phyloP scores from a whole-genome alignment of 2,888 invertebrate species.

The Agonopterix alstromeriana region DNA sequence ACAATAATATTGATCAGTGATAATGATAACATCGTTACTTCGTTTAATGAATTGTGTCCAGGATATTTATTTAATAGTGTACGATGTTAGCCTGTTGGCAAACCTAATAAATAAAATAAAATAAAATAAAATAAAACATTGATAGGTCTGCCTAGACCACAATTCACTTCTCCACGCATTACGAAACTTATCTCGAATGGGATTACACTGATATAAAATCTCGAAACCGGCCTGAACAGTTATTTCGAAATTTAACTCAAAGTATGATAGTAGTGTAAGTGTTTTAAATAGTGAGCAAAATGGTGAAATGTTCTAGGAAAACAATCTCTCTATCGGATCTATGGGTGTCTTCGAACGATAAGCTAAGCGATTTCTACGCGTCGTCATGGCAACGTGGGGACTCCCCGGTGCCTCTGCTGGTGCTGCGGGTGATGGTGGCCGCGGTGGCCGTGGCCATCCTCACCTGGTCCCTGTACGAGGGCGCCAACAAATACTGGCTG shows the following conservation, averaged over 20 bases:
- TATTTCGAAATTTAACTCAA: no score
- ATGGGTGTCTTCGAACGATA: conserved; percentile 56
- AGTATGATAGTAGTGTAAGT: neutral
- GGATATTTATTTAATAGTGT: no score
- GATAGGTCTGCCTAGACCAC: neutral
- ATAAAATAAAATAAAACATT: no score
- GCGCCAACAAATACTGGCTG: conserved; percentile 38
- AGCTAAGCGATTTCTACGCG: conserved; percentile 54
- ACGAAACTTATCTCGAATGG: neutral
- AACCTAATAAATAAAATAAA: no score
- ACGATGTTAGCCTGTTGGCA: no score
- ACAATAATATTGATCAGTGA: neutral
- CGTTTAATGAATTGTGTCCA: no score
- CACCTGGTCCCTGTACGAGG: conserved; percentile 42
- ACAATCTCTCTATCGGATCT: conserved; percentile 40
- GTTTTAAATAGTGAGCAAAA: conserved; percentile 26
- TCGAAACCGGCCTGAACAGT: neutral
- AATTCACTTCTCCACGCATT: neutral
- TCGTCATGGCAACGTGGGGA: conserved; percentile 67
- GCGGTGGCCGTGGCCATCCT: conserved; percentile 37
- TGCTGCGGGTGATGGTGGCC: conserved; percentile 39
- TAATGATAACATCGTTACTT: neutral
- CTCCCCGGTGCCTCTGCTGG: conserved; percentile 48
- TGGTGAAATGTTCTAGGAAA: conserved; percentile 63
- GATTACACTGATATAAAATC: neutral